Conservation (phyloP, 2,113 vertebrate genomes). For the Pandion haliaetus region DNA sequence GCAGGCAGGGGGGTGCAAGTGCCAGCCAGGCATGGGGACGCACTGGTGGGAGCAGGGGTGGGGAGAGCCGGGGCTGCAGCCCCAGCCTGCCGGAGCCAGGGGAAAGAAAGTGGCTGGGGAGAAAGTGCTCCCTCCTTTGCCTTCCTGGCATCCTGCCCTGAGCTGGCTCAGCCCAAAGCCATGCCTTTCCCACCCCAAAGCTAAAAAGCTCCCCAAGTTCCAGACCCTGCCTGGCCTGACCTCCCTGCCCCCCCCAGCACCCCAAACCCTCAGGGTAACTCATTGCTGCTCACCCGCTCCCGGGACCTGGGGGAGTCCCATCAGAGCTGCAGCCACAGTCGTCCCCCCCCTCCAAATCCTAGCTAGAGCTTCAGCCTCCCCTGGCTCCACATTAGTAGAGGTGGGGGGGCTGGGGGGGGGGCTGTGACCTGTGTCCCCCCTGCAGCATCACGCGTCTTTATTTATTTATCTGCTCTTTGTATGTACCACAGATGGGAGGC, state of each 20-base stretch:
- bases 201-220: background rate
- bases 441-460: background rate
- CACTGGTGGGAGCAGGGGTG: background rate
- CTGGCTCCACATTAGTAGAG: accelerated
- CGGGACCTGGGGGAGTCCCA: background rate
- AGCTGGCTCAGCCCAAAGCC: background rate
- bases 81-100: background rate
- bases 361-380: background rate
- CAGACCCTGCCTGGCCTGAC: background rate
- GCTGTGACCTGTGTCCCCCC: background rate
- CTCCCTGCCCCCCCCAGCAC: background rate
- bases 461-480: slow-evolving; percentile 62
- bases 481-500: slow-evolving; percentile 25
- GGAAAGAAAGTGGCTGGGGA: background rate
- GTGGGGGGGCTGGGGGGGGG: background rate
- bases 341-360: background rate
- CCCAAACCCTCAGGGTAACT: slow-evolving; percentile 33
- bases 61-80: background rate
- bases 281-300: background rate
- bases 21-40: background rate
- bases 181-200: background rate
- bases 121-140: background rate
- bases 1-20: background rate
- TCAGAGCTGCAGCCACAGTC: background rate
- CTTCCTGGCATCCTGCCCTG: accelerated